phyloP scores from a whole-genome alignment of 2,113 vertebrate genomes.

The Panthera leo region DNA sequence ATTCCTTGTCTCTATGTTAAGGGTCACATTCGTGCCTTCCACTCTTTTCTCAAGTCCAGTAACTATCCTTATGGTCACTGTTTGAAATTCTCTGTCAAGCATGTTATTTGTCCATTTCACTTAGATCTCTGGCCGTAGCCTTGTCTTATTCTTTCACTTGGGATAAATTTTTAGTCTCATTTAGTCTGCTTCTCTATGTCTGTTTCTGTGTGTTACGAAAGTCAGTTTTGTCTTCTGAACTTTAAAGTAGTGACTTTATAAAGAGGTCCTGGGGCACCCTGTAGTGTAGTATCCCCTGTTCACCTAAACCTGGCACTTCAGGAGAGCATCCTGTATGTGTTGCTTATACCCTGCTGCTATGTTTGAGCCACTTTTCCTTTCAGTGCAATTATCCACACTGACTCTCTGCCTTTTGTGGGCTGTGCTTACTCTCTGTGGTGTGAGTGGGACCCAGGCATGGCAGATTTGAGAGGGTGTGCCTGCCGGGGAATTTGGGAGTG shows the following conservation, averaged over 20 bases:
- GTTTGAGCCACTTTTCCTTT: background rate
- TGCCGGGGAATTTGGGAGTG: background rate
- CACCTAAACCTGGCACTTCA: background rate
- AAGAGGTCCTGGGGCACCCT: background rate
- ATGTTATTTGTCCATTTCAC: background rate
- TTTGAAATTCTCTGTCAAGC: background rate
- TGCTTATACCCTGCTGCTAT: background rate
- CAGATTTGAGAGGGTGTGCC: background rate
- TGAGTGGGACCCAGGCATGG: background rate
- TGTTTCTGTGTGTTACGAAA: background rate
- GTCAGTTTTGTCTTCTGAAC: background rate
- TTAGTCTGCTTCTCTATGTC: too few species aligned
- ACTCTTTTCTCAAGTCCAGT: background rate
- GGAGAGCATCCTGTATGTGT: background rate
- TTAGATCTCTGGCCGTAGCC: background rate
- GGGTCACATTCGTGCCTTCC: background rate
- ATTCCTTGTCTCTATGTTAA: background rate
- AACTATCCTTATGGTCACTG: background rate
- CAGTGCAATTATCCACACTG: background rate
- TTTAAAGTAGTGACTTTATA: background rate
- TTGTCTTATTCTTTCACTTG: background rate
- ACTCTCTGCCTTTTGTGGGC: background rate
- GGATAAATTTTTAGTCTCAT: background rate
- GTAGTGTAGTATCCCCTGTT: background rate
- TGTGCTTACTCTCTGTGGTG: background rate